Base-by-base conservation (phyloP, 2,888 invertebrate genomes). In the Hemicrepidius hirtus region DNA sequence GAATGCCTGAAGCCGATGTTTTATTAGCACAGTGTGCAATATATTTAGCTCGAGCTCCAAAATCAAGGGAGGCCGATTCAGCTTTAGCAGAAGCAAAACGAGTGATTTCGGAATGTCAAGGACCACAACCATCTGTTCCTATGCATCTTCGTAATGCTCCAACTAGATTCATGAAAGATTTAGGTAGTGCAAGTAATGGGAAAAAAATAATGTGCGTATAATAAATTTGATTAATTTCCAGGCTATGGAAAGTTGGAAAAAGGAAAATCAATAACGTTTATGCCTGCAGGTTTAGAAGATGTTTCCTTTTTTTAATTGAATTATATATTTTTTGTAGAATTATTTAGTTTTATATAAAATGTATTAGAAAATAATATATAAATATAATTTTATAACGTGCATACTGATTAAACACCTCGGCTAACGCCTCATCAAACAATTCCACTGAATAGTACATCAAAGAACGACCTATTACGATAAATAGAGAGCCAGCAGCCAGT, bases 1-100 rank as follows among this genome's bases (percentile, higher is more conserved):
- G 95, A 7, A 93, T 92, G 93, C 95, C 95, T 0, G 95, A 95
- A 81, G 92, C 93, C 80, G 93, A 94, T 83, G 92, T 94, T 10
- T 85, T 94, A 63, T 85, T 96, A 24, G 94, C 93, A 12, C 94
- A 95, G 82, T 93, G 94, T 82, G 92, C 92, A 1, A 92, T 93
- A 60, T 91, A 95, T 82, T 86, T 95, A 57, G 93, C 95, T 0
- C 87, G 93, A 79, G 94, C 95, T 6, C 91, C 92, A 6, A 95
- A 95, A 84, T 94, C 93, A 40, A 85, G 88, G 12, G 92, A 92
- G 82, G 89, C 88, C 0, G 88, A 89, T 79, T 74, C 80, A 12
- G 90, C 90, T 0, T 82, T 89, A 53, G 84, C 81, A 0, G 80
- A 78, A 70, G 94, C 94, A 16, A 92, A 93, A 82, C 83, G 84